phyloP scores from a whole-genome alignment of 2,113 vertebrate species.

The Oryzias woworae region DNA sequence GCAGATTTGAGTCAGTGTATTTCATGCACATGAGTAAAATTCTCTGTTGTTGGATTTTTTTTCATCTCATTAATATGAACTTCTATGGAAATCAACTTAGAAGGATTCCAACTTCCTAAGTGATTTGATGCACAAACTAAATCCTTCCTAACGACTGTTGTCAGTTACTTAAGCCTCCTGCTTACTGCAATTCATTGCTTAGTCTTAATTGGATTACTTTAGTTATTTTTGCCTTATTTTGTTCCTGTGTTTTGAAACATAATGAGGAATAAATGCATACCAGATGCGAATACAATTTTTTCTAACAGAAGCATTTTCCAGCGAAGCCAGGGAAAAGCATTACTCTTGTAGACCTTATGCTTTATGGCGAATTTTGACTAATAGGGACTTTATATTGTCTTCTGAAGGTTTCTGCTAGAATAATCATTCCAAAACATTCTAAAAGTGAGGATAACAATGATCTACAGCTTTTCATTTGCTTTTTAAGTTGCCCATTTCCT shows the following conservation, averaged over 20 bases:
- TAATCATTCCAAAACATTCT: not conserved
- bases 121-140: constrained; percentile 51
- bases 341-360: not conserved
- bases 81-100: constrained; percentile 58
- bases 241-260: not conserved
- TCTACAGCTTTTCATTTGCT: not conserved
- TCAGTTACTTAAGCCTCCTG: constrained; percentile 48
- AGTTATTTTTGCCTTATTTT: constrained; percentile 32
- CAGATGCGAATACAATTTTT: not conserved
- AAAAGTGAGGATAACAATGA: not conserved
- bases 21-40: not conserved
- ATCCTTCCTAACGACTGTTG: constrained; percentile 52
- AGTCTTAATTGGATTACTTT: constrained; percentile 60
- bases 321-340: constrained; percentile 1
- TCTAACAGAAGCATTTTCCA: not conserved
- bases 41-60: not conserved
- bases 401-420: not conserved
- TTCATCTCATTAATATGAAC: constrained; percentile 55
- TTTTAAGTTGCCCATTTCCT: not conserved
- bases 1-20: constrained; percentile 23
- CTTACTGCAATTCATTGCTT: constrained; percentile 45
- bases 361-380: constrained; percentile 1
- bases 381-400: not conserved
- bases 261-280: not conserved
- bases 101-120: constrained; percentile 45